Evolutionary conservation across 2,113 vertebrate genomes (phyloP).

Genomic region (Steatornis caripensis): DNA sequence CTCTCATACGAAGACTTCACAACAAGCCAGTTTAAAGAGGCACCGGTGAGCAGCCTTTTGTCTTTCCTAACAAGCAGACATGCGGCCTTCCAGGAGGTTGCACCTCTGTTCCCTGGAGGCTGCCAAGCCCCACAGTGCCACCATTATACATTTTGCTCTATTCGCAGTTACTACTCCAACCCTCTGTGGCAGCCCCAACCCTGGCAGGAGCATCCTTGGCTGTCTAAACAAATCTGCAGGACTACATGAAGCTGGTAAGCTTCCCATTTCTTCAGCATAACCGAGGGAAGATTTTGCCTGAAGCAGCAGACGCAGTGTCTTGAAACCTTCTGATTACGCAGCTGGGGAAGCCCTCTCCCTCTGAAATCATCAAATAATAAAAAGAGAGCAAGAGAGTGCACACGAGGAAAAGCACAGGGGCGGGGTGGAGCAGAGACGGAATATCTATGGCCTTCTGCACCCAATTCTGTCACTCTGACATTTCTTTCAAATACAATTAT

Average conservation of each 20-base stretch:
- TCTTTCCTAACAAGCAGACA: neutral
- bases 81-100: neutral
- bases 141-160: rapidly evolving
- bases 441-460: slow-evolving; percentile 26
- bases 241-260: neutral
- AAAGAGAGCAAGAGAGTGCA: neutral
- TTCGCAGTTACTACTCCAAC: neutral
- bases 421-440: neutral
- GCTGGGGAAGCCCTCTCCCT: neutral
- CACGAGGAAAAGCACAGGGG: too few species aligned
- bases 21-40: neutral
- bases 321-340: neutral
- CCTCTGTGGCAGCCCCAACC: neutral
- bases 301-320: neutral
- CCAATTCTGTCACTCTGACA: slow-evolving; percentile 40
- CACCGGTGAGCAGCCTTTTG: neutral
- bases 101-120: neutral
- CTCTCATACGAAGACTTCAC: rapidly evolving
- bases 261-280: neutral
- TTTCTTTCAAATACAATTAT: slow-evolving; percentile 64
- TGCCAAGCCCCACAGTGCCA: neutral
- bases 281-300: neutral
- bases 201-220: neutral
- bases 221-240: neutral
- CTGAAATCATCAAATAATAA: slow-evolving; percentile 28